Evolutionary conservation across 2,888 invertebrate genomes (phyloP).

Genomic region (Myathropa florea): DNA sequence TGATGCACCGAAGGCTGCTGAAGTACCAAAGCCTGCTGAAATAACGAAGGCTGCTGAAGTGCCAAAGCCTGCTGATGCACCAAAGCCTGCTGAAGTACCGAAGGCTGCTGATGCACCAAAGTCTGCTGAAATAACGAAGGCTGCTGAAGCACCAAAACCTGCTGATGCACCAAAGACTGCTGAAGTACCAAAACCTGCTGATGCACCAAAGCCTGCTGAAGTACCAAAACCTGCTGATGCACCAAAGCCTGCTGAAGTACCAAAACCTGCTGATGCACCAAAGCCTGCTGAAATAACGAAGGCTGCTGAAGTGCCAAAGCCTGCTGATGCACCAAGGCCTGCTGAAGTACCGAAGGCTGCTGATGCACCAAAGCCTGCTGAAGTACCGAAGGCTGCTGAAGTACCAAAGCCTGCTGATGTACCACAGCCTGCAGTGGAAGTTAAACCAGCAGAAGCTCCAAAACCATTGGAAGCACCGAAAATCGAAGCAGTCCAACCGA

Average conservation of each 20-base stretch:
- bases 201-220: slow-evolving; percentile 83
- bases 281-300: slow-evolving; percentile 71
- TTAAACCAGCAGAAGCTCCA: slow-evolving; percentile 80
- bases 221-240: slow-evolving; percentile 76
- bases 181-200: slow-evolving; percentile 79
- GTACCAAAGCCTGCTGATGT: slow-evolving; percentile 83
- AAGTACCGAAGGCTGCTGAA: slow-evolving; percentile 3
- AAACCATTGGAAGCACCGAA: neutral
- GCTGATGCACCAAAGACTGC: slow-evolving; percentile 71
- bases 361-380: neutral
- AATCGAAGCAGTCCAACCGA: slow-evolving; percentile 79
- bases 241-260: slow-evolving; percentile 80
- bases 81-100: slow-evolving; percentile 84
- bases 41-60: slow-evolving; percentile 76
- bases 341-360: slow-evolving; percentile 9
- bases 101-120: slow-evolving; percentile 80
- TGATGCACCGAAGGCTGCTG: slow-evolving; percentile 18
- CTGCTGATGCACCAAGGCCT: slow-evolving; percentile 87
- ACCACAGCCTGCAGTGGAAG: slow-evolving; percentile 80
- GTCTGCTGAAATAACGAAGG: neutral
- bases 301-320: slow-evolving; percentile 81
- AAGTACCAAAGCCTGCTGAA: neutral
- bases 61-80: slow-evolving; percentile 80
- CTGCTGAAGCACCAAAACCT: neutral
- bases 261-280: slow-evolving; percentile 82